phyloP scores from a whole-genome alignment of 1,140 invertebrate genomes.

The Diabrotica undecimpunctata region DNA sequence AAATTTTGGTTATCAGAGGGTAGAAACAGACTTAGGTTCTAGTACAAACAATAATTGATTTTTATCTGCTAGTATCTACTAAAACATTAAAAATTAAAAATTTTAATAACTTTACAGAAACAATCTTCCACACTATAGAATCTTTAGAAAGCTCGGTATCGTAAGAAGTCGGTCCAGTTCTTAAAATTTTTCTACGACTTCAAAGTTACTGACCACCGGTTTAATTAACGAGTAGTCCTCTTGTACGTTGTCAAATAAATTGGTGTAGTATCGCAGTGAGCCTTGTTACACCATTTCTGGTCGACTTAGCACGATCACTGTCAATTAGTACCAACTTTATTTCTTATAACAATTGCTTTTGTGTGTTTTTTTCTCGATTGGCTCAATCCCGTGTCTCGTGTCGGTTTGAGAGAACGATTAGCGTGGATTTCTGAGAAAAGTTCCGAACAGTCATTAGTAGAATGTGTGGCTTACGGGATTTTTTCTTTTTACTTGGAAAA shows the following conservation, averaged over 20 bases:
- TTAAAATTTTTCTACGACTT: constrained; percentile 3
- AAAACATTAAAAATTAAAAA: too few species aligned
- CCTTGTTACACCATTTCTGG: constrained; percentile 25
- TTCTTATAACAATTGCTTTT: constrained; percentile 30
- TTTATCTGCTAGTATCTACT: too few species aligned
- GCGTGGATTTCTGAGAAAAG: constrained; percentile 17
- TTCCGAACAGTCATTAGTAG: constrained; percentile 16
- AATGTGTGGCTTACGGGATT: neutral
- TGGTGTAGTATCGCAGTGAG: constrained; percentile 21
- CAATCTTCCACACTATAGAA: too few species aligned
- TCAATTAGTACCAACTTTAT: constrained; percentile 30
- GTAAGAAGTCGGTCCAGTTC: neutral
- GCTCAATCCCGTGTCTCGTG: constrained; percentile 25
- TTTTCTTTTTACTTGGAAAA: constrained; percentile 6
- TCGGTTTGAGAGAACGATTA: constrained; percentile 15
- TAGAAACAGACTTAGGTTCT: too few species aligned
- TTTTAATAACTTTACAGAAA: too few species aligned
- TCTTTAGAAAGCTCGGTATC: neutral
- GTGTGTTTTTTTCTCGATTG: constrained; percentile 25
- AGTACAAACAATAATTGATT: too few species aligned
- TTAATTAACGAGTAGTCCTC: constrained; percentile 20
- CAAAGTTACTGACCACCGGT: constrained; percentile 16
- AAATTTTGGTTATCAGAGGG: too few species aligned
- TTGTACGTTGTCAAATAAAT: constrained; percentile 21
- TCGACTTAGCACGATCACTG: constrained; percentile 32